Evolutionary conservation across 2,797 vertebrate genomes (phyloP).

Genomic region (Micrastur ruficollis): DNA sequence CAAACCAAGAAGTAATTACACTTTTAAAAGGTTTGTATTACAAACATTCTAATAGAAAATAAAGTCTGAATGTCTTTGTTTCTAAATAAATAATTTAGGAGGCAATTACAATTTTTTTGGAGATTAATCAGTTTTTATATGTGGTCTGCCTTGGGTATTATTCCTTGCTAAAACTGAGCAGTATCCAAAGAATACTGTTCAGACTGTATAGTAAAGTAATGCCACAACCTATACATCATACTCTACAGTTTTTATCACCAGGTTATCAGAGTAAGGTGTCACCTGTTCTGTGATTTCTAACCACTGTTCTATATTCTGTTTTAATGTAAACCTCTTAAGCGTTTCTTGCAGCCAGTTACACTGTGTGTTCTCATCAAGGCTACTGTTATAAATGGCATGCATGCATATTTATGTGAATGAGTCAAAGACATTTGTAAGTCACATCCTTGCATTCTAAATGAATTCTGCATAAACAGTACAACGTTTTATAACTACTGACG

Average conservation of each 20-base stretch:
- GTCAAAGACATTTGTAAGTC: conserved; percentile 83
- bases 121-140: not conserved
- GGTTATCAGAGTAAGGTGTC: conserved; percentile 79
- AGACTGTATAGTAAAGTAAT: conserved; percentile 30
- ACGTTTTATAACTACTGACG: conserved; percentile 52
- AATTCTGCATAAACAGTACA: conserved; percentile 71
- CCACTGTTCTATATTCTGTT: conserved; percentile 71
- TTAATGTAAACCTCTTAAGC: conserved; percentile 79
- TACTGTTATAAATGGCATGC: conserved; percentile 79
- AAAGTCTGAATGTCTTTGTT: not conserved
- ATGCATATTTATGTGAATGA: conserved; percentile 82
- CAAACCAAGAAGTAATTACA: not conserved
- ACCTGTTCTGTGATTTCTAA: conserved; percentile 80
- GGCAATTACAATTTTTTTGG: not conserved
- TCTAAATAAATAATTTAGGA: not conserved
- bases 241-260: conserved; percentile 73
- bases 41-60: not conserved
- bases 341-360: conserved; percentile 74
- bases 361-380: conserved; percentile 81
- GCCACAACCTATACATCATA: conserved; percentile 71
- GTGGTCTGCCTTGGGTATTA: not conserved
- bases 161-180: conserved; percentile 14
- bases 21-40: not conserved
- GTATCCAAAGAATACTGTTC: conserved; percentile 21
- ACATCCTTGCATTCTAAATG: conserved; percentile 75